These are phyloP conservation scores for Melopsittacus undulatus DNA, from an alignment of 2,797 vertebrate species.

Conservation along the genomic window DNA sequence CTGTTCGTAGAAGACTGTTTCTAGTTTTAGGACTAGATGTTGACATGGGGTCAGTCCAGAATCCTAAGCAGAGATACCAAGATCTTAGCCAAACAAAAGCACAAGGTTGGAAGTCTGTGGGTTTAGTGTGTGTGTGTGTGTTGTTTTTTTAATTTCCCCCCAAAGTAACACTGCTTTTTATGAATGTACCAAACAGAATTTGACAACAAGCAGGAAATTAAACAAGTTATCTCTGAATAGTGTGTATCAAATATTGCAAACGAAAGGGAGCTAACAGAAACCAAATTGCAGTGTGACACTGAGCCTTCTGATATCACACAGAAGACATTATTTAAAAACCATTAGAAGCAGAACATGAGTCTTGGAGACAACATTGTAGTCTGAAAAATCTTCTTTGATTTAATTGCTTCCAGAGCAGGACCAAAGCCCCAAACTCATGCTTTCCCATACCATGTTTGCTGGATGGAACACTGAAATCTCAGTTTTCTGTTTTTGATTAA, in stretches of 20 bases:
- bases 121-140: neutral
- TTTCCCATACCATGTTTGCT: neutral
- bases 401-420: neutral
- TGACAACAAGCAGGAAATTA: constrained; percentile 56
- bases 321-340: neutral
- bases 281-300: neutral
- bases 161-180: neutral
- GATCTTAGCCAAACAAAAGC: neutral
- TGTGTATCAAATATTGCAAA: constrained; percentile 26
- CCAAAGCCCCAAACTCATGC: neutral
- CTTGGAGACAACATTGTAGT: neutral
- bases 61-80: neutral
- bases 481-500: neutral
- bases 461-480: neutral
- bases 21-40: neutral
- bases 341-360: neutral
- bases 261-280: neutral
- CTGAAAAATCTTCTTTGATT: neutral
- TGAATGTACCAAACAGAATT: neutral
- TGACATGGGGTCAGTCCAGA: neutral
- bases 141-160: neutral
- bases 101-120: neutral
- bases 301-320: neutral
- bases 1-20: neutral
- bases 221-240: constrained; percentile 39